Evolutionary conservation across 2,888 invertebrate species (phyloP).

Genomic region (Hirtodrosophila trivittata): DNA sequence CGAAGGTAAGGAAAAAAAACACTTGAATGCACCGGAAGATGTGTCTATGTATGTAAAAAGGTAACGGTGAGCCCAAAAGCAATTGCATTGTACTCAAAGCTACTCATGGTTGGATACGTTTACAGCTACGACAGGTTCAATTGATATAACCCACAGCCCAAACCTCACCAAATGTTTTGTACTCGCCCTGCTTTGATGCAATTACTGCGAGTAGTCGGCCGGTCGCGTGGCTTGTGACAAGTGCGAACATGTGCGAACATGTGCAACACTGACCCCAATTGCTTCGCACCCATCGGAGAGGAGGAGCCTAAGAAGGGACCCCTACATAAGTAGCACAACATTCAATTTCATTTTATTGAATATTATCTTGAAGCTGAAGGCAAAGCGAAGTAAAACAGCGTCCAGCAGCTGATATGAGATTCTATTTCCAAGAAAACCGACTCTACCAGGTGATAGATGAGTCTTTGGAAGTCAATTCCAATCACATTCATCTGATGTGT

Average conservation of each 20-base stretch:
- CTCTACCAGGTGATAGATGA: too few species aligned
- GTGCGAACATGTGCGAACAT: slow-evolving; percentile 18
- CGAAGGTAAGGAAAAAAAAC: slow-evolving; percentile 16
- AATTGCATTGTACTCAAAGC: slow-evolving; percentile 29
- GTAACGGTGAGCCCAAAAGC: not conserved
- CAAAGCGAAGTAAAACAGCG: too few species aligned
- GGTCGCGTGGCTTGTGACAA: slow-evolving; percentile 7
- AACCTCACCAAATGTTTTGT: slow-evolving; percentile 40
- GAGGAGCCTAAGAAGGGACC: too few species aligned
- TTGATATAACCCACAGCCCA: slow-evolving; percentile 47
- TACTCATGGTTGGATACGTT: slow-evolving; percentile 11
- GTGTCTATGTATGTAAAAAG: too few species aligned
- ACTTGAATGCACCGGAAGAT: slow-evolving; percentile 37
- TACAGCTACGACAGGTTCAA: slow-evolving; percentile 32
- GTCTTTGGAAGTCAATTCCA: too few species aligned
- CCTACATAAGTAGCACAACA: slow-evolving; percentile 11
- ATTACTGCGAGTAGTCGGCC: not conserved
- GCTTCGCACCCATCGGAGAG: not conserved
- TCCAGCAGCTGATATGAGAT: too few species aligned
- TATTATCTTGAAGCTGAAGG: not conserved
- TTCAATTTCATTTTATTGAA: slow-evolving; percentile 5
- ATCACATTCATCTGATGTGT: too few species aligned
- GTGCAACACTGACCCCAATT: slow-evolving; percentile 27
- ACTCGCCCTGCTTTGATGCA: slow-evolving; percentile 55
- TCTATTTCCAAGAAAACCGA: too few species aligned